Evolutionary conservation across 2,797 vertebrate genomes (phyloP).

Genomic region (Acanthopagrus latus): DNA sequence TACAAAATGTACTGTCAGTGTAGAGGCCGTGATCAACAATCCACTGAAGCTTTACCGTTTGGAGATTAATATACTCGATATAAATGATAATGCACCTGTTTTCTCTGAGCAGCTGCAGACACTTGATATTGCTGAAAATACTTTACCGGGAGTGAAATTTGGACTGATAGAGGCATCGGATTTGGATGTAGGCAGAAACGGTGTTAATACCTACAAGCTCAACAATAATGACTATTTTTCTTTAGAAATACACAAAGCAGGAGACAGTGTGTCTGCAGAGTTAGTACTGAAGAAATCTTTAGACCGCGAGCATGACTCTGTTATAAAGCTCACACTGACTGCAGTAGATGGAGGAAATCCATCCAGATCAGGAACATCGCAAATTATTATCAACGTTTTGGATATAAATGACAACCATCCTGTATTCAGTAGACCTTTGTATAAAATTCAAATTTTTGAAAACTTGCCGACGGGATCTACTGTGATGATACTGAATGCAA

Average conservation of each 20-base stretch:
- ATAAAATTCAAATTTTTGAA: slow-evolving; percentile 75
- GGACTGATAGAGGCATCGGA: slow-evolving; percentile 89
- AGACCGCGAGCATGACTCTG: slow-evolving; percentile 77
- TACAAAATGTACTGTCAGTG: slow-evolving; percentile 75
- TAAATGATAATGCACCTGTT: slow-evolving; percentile 78
- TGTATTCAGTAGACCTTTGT: slow-evolving; percentile 72
- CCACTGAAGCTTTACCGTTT: slow-evolving; percentile 84
- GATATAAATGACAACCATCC: slow-evolving; percentile 83
- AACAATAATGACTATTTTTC: slow-evolving; percentile 89
- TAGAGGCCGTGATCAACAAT: slow-evolving; percentile 85
- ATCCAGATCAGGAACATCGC: slow-evolving; percentile 69
- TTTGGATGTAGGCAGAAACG: slow-evolving; percentile 88
- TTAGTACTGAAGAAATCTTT: slow-evolving; percentile 81
- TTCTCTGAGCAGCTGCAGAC: slow-evolving; percentile 63
- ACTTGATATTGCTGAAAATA: slow-evolving; percentile 76
- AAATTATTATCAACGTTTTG: slow-evolving; percentile 71
- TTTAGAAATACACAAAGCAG: slow-evolving; percentile 79
- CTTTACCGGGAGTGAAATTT: slow-evolving; percentile 86
- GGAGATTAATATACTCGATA: slow-evolving; percentile 78
- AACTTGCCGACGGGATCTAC: slow-evolving; percentile 47
- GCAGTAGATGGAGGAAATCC: slow-evolving; percentile 81
- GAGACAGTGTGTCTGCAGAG: slow-evolving; percentile 73
- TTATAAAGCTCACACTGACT: slow-evolving; percentile 44
- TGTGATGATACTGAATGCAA: slow-evolving; percentile 73
- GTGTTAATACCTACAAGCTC: slow-evolving; percentile 87